Percentiles rank a stretch among this genome's conserved stretches.
phyloP scores from a whole-genome alignment of 2,888 invertebrate species.

The Anthophora plumipes region DNA sequence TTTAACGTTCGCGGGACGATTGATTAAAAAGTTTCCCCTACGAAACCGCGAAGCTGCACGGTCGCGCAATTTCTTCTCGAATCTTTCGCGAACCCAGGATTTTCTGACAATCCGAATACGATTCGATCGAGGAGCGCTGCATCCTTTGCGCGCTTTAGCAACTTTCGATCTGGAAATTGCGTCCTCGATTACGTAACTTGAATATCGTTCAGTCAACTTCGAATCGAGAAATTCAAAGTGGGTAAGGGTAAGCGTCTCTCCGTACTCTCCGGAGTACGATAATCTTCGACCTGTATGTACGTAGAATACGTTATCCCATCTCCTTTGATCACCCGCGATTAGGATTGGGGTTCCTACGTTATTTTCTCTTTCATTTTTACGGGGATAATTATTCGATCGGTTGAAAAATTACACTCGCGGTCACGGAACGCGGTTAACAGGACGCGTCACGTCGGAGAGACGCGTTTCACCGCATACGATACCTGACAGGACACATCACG shows the following conservation, averaged over 20 bases:
- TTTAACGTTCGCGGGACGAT: slow-evolving; percentile 8
- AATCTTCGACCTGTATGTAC: slow-evolving; percentile 28
- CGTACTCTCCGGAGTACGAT: slow-evolving; percentile 13
- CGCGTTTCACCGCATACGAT: too few species aligned
- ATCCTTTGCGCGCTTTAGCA: slow-evolving; percentile 11
- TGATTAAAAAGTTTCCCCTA: slow-evolving; percentile 26
- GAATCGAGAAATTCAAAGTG: slow-evolving; percentile 22
- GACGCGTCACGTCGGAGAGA: too few species aligned
- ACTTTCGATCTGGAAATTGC: slow-evolving; percentile 37
- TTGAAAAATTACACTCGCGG: too few species aligned
- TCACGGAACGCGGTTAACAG: too few species aligned
- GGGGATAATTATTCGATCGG: too few species aligned
- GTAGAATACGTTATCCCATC: slow-evolving; percentile 7
- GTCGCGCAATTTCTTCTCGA: slow-evolving; percentile 17
- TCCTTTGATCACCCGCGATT: slow-evolving; percentile 4
- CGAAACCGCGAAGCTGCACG: background rate
- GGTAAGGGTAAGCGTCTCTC: slow-evolving; percentile 11
- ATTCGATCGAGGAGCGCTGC: background rate
- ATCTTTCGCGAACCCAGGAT: too few species aligned
- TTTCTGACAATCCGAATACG: slow-evolving; percentile 1
- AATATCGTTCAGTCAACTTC: slow-evolving; percentile 36
- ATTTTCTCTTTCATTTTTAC: too few species aligned
- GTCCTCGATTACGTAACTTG: slow-evolving; percentile 15
- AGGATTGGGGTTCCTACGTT: too few species aligned
- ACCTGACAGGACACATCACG: too few species aligned